Base-by-base conservation (phyloP, 1,140 invertebrate species). In the Drosophila micromelanica region DNA sequence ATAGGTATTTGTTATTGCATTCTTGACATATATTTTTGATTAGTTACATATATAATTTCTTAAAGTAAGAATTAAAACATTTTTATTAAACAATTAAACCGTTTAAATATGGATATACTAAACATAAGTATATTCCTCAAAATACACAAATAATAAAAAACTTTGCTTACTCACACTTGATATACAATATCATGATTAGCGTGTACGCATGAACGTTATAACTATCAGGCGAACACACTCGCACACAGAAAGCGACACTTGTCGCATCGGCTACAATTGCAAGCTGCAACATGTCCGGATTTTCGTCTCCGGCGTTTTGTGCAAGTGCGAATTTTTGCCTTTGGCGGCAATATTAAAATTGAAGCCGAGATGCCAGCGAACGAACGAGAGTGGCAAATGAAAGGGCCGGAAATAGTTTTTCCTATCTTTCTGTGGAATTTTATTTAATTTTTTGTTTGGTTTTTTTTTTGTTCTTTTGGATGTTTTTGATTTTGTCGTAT, bases 401-500 rank as follows among this genome's bases (percentile, higher is more conserved):
- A 80, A 55, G 63, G 67, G 46, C 75, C 82, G 78, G 78, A 89
- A 87, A 86, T 86, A 86, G 82, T 86, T 86, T 73, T 63, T 35
- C 17, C 38, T 20, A 42, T 45, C 54, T 42, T 46, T 52, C 42
- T 56, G 42, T 32, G 49, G 27, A 61, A 48, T 73, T 73, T 60
- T 40, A 17, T 56, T 52, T 49, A 38, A 55, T 63, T 76, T 65
- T 38, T 54, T 48, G 51, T 59, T 30, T 8, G 51, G 64, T 68
- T 45, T 62, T 62, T 68, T 45, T 62, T 62, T 46, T 48, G 32
- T 15, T 57, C 42, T 54, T 60, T 59, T 64, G 73, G 62, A 77
- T 86, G 82, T 87, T 87, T 86, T 87, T 87, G 84, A 87, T 87
- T 87, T 87, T 89, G 84, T 87, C 78, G 82, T 87, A 79, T 87